phyloP scores from a whole-genome alignment of 1,140 invertebrate species.

The Ditylenchus dipsaci region DNA sequence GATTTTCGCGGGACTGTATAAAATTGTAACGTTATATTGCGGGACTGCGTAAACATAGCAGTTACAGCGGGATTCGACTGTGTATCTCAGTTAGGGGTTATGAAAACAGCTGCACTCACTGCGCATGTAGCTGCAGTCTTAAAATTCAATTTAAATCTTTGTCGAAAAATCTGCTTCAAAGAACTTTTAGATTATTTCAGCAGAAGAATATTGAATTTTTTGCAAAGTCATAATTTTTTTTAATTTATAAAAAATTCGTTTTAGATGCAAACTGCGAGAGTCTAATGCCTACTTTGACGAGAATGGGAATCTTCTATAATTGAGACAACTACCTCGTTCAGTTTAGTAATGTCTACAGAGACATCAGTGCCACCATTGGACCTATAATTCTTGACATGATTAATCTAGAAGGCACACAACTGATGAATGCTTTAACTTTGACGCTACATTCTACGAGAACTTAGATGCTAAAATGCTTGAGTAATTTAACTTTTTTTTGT shows the following conservation, averaged over 20 bases:
- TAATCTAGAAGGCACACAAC: not conserved
- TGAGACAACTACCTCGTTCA: not conserved
- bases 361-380: not conserved
- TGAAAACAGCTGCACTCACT: too few species aligned
- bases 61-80: too few species aligned
- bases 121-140: too few species aligned
- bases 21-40: too few species aligned
- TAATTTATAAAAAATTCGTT: too few species aligned
- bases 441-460: constrained; percentile 27
- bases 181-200: too few species aligned
- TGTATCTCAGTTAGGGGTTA: too few species aligned
- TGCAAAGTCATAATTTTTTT: too few species aligned
- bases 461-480: constrained; percentile 13
- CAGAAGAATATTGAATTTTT: too few species aligned
- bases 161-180: too few species aligned
- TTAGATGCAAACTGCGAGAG: constrained; percentile 37
- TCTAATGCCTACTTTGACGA: constrained; percentile 33
- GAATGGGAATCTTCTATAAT: not conserved
- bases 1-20: not conserved
- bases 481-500: not conserved
- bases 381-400: not conserved
- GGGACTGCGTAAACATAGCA: too few species aligned
- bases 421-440: constrained; percentile 24
- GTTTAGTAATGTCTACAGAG: not conserved
- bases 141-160: too few species aligned